Conservation (phyloP, 1,140 invertebrate species). For the Drosophila burlai region DNA sequence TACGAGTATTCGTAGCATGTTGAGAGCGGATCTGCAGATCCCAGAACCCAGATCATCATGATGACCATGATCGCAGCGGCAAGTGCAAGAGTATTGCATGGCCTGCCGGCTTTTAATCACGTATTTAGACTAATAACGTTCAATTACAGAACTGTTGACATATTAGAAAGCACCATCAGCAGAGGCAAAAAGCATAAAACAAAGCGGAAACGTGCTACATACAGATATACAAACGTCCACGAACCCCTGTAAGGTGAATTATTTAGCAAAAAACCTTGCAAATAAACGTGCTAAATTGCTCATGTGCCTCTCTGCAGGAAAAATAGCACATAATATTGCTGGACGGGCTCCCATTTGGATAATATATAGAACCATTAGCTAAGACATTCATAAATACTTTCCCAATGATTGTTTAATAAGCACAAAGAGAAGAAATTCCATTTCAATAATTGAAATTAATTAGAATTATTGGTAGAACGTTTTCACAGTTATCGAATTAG, state of each 20-base stretch:
- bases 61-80: conserved; percentile 18
- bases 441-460: conserved; percentile 5
- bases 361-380: not conserved
- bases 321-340: conserved; percentile 23
- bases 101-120: conserved; percentile 60
- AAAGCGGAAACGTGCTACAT: conserved; percentile 44
- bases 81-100: conserved; percentile 48
- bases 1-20: conserved; percentile 27
- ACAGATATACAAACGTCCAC: not conserved
- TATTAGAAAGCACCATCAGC: conserved; percentile 56
- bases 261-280: conserved; percentile 5
- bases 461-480: conserved; percentile 1
- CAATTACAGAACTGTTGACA: conserved; percentile 62
- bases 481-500: conserved; percentile 5
- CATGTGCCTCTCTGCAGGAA: not conserved
- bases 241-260: conserved; percentile 24
- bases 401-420: conserved; percentile 9
- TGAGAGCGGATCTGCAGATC: conserved; percentile 21
- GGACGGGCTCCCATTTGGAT: not conserved
- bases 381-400: conserved; percentile 4
- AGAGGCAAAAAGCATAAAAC: conserved; percentile 36
- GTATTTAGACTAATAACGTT: conserved; percentile 70
- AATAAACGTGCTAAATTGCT: conserved; percentile 22
- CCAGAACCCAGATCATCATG: conserved; percentile 3
- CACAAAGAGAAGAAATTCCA: conserved; percentile 5